Conservation (phyloP, 2,888 invertebrate species). For the Metallyticus violacea region DNA sequence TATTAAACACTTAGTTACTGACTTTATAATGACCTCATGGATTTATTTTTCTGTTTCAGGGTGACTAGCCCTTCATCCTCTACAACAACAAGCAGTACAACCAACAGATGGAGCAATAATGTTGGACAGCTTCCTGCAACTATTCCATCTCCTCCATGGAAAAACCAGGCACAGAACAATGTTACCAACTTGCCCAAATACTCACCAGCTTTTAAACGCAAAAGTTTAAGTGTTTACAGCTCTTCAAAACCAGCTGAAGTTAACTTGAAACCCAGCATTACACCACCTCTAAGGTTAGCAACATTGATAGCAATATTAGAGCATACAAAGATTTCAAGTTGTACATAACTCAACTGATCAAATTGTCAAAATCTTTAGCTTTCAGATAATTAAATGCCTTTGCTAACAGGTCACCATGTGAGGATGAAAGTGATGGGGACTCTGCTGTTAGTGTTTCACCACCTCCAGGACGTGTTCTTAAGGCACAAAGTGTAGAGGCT, state of each 20-base stretch:
- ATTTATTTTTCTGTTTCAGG: background rate
- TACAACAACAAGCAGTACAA: constrained; percentile 36
- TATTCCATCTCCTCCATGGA: constrained; percentile 43
- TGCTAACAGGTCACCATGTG: constrained; percentile 37
- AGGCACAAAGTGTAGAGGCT: constrained; percentile 76
- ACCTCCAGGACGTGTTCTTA: constrained; percentile 66
- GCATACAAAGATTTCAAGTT: background rate
- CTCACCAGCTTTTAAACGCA: constrained; percentile 78
- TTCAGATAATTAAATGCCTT: background rate
- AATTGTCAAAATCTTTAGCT: constrained; percentile 1
- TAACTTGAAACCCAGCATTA: background rate
- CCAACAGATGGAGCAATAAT: constrained; percentile 33
- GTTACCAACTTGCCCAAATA: constrained; percentile 66
- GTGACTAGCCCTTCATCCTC: background rate
- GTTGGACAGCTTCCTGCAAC: constrained; percentile 37
- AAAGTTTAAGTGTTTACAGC: constrained; percentile 65
- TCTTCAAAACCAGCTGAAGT: constrained; percentile 44
- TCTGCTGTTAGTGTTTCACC: constrained; percentile 83
- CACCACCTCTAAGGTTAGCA: background rate
- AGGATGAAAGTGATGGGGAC: constrained; percentile 79
- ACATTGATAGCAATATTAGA: background rate
- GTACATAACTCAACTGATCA: constrained; percentile 32
- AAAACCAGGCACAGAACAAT: constrained; percentile 36
- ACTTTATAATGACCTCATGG: too few species aligned
- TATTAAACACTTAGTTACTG: too few species aligned